Evolutionary conservation across 2,113 vertebrate species (phyloP).

Genomic region (Cercopithecus mona): DNA sequence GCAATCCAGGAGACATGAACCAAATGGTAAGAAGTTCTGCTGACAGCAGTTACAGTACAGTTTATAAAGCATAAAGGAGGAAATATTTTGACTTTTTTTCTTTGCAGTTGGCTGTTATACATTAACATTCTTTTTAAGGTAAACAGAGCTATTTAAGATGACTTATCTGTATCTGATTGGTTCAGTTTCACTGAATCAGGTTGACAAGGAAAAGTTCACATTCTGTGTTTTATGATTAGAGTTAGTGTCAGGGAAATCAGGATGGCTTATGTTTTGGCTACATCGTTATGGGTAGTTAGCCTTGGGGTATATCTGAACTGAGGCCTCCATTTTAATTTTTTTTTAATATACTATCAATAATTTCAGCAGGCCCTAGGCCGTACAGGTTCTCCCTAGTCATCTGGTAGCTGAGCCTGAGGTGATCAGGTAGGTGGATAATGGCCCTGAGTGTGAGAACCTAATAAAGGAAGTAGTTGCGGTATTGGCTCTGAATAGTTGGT

Average conservation of each 20-base stretch:
- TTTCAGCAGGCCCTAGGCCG: not conserved
- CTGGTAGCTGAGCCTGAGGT: not conserved
- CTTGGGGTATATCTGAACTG: not conserved
- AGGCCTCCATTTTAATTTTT: no score
- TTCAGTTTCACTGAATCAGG: not conserved
- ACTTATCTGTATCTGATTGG: not conserved
- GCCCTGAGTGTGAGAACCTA: not conserved
- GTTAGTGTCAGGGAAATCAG: not conserved
- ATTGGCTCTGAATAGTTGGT: not conserved
- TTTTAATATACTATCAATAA: not conserved
- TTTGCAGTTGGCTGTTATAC: not conserved
- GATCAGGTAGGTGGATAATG: not conserved
- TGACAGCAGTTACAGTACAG: not conserved
- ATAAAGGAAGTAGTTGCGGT: not conserved
- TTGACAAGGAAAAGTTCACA: not conserved
- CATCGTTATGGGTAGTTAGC: not conserved
- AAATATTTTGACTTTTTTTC: not conserved
- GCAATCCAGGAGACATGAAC: not conserved
- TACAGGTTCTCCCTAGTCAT: not conserved
- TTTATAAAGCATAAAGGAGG: not conserved
- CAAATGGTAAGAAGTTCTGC: not conserved
- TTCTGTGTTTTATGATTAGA: not conserved
- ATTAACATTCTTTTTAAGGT: not conserved
- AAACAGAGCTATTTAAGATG: not conserved
- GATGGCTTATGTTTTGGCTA: not conserved